Percentiles rank a stretch among this genome's conserved stretches.
These are phyloP conservation scores for Salminus brasiliensis DNA, from an alignment of 2,113 vertebrate genomes.

Conservation along the genomic window DNA sequence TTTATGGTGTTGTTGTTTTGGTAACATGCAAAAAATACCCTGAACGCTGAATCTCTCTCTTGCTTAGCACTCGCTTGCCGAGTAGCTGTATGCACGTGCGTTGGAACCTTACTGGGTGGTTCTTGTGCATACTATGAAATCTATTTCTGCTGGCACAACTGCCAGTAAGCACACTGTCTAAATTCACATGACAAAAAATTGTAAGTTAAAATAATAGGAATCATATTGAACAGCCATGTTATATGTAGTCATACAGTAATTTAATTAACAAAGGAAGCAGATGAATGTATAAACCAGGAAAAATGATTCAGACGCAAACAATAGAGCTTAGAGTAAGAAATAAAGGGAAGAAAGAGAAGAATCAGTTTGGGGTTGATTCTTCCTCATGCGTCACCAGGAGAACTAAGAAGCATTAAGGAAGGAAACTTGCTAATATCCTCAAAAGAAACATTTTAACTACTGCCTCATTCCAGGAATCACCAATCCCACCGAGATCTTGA, in stretches of 20 bases:
- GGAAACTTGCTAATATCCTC: constrained; percentile 8
- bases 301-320: neutral
- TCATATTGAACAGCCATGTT: neutral
- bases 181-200: too few relatives aligned
- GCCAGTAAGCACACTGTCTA: too few relatives aligned
- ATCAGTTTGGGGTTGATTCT: neutral
- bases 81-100: too few relatives aligned
- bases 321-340: neutral
- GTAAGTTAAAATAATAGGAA: neutral
- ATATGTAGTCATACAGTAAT: neutral
- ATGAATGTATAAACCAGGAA: neutral
- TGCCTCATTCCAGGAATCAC: neutral
- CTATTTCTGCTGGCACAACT: too few relatives aligned
- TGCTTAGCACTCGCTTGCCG: too few relatives aligned
- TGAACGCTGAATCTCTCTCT: too few relatives aligned
- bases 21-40: too few relatives aligned
- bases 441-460: neutral
- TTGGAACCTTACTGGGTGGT: too few relatives aligned
- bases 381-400: neutral
- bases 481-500: neutral
- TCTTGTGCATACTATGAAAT: too few relatives aligned
- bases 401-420: constrained; percentile 2
- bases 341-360: neutral
- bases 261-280: neutral
- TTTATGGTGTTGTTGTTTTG: too few relatives aligned